These are phyloP conservation scores for Dasyprocta punctata DNA, from an alignment of 2,113 vertebrate genomes.

Conservation along the genomic window DNA sequence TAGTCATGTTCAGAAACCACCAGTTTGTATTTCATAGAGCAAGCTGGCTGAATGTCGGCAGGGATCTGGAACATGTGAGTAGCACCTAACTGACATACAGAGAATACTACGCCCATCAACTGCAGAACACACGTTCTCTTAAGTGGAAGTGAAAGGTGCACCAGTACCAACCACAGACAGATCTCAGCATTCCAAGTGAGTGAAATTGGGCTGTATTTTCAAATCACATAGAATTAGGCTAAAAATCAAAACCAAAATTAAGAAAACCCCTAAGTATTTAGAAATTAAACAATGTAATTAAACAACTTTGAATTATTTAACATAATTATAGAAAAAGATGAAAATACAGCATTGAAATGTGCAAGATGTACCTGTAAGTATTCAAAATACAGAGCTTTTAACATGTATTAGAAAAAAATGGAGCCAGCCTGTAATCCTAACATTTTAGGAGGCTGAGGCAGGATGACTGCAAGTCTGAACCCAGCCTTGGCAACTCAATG, in stretches of 20 bases:
- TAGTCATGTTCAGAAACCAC: background rate
- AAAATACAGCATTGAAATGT: background rate
- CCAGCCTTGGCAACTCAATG: background rate
- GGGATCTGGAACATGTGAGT: background rate
- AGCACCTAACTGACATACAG: background rate
- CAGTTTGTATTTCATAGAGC: background rate
- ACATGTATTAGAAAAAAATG: background rate
- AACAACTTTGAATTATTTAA: background rate
- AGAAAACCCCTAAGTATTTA: background rate
- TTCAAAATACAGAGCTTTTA: background rate
- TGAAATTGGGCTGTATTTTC: background rate
- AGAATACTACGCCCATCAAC: background rate
- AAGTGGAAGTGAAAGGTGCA: background rate
- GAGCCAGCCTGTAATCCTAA: background rate
- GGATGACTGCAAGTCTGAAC: background rate
- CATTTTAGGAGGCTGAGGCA: background rate
- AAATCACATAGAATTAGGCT: background rate
- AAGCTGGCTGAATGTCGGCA: background rate
- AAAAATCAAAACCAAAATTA: background rate
- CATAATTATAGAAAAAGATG: background rate
- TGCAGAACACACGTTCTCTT: background rate
- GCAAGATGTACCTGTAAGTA: background rate
- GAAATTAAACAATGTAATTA: background rate
- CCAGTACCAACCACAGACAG: background rate
- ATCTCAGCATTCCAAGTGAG: background rate